Conservation (phyloP, 1,140 invertebrate species). For the Dolichoris vasculosae region DNA sequence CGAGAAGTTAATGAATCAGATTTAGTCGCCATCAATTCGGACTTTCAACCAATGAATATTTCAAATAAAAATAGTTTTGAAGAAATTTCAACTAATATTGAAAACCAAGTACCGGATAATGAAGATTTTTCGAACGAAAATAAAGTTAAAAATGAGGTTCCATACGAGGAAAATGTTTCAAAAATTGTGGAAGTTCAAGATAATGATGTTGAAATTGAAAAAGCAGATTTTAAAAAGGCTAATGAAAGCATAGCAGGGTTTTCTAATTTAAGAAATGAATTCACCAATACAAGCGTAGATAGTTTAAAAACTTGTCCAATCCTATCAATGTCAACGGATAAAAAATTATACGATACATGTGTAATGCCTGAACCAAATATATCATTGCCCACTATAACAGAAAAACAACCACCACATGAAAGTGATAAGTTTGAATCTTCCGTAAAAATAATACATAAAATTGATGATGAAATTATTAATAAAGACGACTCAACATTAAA, state of each 20-base stretch:
- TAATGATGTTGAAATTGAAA: not conserved
- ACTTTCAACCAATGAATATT: not conserved
- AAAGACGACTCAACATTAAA: not conserved
- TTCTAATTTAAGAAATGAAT: slow-evolving; percentile 37
- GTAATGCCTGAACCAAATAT: slow-evolving; percentile 47
- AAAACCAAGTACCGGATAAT: not conserved
- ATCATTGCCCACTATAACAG: slow-evolving; percentile 35
- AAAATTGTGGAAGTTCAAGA: not conserved
- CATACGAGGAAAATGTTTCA: not conserved
- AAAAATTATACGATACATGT: not conserved
- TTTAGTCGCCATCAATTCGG: not conserved
- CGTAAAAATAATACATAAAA: not conserved
- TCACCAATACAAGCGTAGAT: not conserved
- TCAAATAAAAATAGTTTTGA: not conserved
- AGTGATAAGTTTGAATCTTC: not conserved
- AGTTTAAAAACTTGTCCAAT: not conserved
- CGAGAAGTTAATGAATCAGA: not conserved
- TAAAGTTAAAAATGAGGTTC: not conserved
- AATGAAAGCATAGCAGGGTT: slow-evolving; percentile 5
- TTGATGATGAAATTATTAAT: not conserved
- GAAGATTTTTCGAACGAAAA: not conserved
- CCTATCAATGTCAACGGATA: not conserved
- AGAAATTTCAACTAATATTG: not conserved
- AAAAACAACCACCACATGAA: not conserved
- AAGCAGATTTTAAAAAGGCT: not conserved